Conservation (phyloP, 2,797 vertebrate species). For the Pseudocheirus occidentalis region DNA sequence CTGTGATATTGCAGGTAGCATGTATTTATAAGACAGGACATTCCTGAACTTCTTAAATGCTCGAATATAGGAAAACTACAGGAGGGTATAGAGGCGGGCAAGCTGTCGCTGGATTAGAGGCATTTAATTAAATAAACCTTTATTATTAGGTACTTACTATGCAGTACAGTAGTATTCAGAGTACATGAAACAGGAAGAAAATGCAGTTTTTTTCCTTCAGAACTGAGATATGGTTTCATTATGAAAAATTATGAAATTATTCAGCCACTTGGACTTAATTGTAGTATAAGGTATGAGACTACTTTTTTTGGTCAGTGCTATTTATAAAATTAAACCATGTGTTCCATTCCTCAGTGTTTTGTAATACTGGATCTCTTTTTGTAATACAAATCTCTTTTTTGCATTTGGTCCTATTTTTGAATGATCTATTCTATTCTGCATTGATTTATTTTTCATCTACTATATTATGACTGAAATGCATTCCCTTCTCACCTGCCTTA, state of each 20-base stretch:
- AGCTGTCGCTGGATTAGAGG: neutral
- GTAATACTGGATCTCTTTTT: neutral
- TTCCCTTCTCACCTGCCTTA: neutral
- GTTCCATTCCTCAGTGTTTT: neutral
- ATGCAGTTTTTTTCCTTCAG: neutral
- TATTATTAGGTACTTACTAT: neutral
- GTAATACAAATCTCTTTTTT: neutral
- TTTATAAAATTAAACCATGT: neutral
- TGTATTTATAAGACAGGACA: neutral
- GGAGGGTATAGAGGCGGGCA: neutral
- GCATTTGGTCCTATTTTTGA: neutral
- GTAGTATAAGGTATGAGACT: neutral
- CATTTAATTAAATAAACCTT: neutral
- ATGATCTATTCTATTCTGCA: neutral
- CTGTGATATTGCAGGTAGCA: neutral
- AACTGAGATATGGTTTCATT: neutral
- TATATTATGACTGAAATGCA: neutral
- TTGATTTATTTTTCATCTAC: no score
- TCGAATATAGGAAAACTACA: neutral
- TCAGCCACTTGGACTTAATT: neutral
- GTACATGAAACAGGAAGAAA: neutral
- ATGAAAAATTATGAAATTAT: neutral
- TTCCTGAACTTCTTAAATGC: neutral
- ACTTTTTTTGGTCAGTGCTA: neutral
- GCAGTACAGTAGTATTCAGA: neutral